Evolutionary conservation across 2,888 invertebrate genomes (phyloP).

Genomic region (Pristionchus fissidentatus): DNA sequence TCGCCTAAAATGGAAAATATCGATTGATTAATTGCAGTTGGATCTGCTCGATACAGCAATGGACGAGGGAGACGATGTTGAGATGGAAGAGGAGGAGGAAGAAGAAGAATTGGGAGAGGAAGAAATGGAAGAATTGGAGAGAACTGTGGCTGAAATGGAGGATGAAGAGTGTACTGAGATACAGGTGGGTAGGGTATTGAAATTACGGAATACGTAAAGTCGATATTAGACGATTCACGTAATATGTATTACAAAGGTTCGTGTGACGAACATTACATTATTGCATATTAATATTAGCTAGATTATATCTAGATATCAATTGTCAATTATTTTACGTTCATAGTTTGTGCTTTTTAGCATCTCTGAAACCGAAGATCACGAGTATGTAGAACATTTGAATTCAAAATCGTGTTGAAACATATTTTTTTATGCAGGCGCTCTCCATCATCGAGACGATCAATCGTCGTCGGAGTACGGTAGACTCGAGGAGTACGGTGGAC

Average conservation of each 20-base stretch:
- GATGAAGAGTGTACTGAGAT: constrained; percentile 27
- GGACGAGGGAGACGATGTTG: constrained; percentile 46
- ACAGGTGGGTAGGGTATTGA: not conserved
- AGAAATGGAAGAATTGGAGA: constrained; percentile 56
- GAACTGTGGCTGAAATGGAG: constrained; percentile 50
- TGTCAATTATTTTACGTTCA: too few relatives aligned
- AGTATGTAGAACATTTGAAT: too few relatives aligned
- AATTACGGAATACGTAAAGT: not conserved
- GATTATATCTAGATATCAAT: too few relatives aligned
- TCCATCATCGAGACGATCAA: constrained; percentile 52
- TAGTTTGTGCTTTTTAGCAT: too few relatives aligned
- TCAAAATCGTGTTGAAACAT: too few relatives aligned
- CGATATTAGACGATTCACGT: too few relatives aligned
- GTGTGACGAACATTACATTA: too few relatives aligned
- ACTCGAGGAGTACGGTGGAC: not conserved
- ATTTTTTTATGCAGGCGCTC: constrained; percentile 50
- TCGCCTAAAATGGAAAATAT: too few relatives aligned
- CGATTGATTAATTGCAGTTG: not conserved
- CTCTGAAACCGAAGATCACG: not conserved
- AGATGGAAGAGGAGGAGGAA: constrained; percentile 53
- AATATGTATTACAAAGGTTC: too few relatives aligned
- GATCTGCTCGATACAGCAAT: constrained; percentile 14
- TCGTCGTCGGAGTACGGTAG: constrained; percentile 40
- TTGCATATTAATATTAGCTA: too few relatives aligned
- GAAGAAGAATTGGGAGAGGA: constrained; percentile 54